Evolutionary conservation across 2,113 vertebrate species (phyloP), one percentile per base, ranked within the genome.

Genomic region (Morone chrysops): DNA sequence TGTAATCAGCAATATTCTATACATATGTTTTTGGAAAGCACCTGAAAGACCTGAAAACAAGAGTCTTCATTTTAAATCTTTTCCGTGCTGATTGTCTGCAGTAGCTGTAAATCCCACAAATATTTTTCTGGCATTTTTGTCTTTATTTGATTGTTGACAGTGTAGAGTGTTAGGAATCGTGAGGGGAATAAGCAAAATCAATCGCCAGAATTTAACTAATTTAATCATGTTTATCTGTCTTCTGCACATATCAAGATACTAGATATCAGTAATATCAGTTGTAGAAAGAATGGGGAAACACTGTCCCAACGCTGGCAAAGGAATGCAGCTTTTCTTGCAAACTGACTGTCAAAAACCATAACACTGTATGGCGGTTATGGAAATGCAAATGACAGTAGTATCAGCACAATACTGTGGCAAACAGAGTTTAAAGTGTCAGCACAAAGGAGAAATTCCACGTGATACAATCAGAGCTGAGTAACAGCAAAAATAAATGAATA

Each of bases 261-360:
- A 5, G 20, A 4, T 18, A 36, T 53, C 40, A 47, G 25, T 20
- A 40, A 18, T 31, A 53, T 36, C 38, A 51, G 40, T n/a, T 67
- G 13, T 61, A 38, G 47, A 48, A 85, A 85, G 68, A 79, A 91
- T 78, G 63, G 80, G 78, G 78, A 91, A 86, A 83, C 56, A 25
- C 7, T 51, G 70, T 54, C 41, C n/a, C 36, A 54, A 66, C 4
- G 72, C 72, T 61, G 47, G 59, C 36, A 65, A 41, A 83, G 83
- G 91, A 93, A 92, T 92, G 73, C 38, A 70, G 86, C 75, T 80
- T 80, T 83, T 83, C 85, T 72, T 11, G 91, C 51, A 69, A 6
- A 40, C 5, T 47, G 43, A 5, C 18, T 8, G 22, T 6, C 11
- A 67, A 47, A 66, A 61, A n/a, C 5, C 43, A 20, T 10, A 54